These are phyloP conservation scores for Cerceris rybyensis DNA, from an alignment of 2,888 invertebrate species.

Conservation along the genomic window DNA sequence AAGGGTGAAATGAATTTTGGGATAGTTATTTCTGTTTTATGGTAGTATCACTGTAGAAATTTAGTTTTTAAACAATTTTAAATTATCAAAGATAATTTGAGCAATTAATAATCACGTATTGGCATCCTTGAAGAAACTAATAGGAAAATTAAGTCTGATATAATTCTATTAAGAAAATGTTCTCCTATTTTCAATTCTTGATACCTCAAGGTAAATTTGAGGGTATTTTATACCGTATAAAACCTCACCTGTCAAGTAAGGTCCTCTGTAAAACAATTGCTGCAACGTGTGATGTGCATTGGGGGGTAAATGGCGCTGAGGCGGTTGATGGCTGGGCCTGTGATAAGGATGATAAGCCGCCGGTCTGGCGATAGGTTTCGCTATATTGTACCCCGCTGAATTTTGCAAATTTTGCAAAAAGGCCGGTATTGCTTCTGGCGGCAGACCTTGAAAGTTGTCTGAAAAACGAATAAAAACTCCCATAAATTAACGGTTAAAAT, in stretches of 20 bases:
- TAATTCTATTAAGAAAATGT: no score
- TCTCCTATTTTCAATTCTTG: no score
- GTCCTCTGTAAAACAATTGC: slow-evolving; percentile 90
- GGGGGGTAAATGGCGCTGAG: slow-evolving; percentile 78
- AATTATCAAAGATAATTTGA: no score
- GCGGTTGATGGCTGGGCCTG: slow-evolving; percentile 83
- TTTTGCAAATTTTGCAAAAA: slow-evolving; percentile 79
- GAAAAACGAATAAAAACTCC: slow-evolving; percentile 16
- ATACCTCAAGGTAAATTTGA: no score
- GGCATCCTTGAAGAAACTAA: no score
- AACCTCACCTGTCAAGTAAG: slow-evolving; percentile 90
- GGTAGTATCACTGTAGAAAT: no score
- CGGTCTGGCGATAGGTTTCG: slow-evolving; percentile 93
- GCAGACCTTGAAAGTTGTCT: slow-evolving; percentile 79
- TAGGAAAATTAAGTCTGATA: no score
- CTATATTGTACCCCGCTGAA: slow-evolving; percentile 86
- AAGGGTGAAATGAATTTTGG: no score
- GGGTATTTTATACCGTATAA: not conserved
- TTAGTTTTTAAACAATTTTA: no score
- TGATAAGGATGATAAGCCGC: slow-evolving; percentile 86
- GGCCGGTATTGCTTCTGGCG: slow-evolving; percentile 76
- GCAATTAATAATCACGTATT: no score
- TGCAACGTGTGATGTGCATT: slow-evolving; percentile 84
- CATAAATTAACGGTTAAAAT: not conserved
- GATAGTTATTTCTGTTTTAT: no score